phyloP scores from a whole-genome alignment of 2,797 vertebrate species.

The Prunella strophiata region DNA sequence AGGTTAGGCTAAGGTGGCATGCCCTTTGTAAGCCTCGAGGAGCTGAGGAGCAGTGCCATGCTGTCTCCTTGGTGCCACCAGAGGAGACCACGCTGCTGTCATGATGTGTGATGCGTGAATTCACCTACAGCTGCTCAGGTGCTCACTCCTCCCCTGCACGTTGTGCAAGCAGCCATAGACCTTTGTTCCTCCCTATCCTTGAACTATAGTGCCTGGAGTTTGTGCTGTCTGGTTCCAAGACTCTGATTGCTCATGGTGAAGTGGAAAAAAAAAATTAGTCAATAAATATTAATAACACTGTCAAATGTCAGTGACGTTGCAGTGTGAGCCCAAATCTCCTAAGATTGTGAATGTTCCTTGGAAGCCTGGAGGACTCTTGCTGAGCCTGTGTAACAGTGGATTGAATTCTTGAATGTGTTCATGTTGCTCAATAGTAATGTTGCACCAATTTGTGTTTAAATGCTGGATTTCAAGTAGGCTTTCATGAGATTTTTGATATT shows the following conservation, averaged over 20 bases:
- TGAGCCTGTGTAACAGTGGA: not conserved
- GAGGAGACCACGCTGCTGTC: not conserved
- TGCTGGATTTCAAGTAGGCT: not conserved
- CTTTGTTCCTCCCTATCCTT: slow-evolving; percentile 20
- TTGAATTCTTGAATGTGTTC: not conserved
- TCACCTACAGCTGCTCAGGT: not conserved
- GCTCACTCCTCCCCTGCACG: not conserved
- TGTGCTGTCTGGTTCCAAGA: not conserved
- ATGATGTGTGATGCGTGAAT: fast-evolving
- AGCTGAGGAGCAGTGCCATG: not conserved
- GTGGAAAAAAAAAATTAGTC: not conserved
- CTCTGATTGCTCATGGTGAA: not conserved
- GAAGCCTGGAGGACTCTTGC: not conserved
- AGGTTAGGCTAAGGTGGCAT: not conserved
- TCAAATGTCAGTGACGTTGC: not conserved
- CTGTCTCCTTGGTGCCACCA: not conserved
- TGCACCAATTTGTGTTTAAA: not conserved
- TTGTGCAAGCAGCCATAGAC: not conserved
- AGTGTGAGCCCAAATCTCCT: not conserved
- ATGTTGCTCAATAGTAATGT: not conserved
- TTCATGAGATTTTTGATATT: not conserved
- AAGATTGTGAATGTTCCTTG: fast-evolving
- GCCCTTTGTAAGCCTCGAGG: not conserved
- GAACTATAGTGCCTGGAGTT: not conserved
- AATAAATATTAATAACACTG: not conserved